Conservation (phyloP, 2,888 invertebrate species). For the Adelphocoris suturalis region DNA sequence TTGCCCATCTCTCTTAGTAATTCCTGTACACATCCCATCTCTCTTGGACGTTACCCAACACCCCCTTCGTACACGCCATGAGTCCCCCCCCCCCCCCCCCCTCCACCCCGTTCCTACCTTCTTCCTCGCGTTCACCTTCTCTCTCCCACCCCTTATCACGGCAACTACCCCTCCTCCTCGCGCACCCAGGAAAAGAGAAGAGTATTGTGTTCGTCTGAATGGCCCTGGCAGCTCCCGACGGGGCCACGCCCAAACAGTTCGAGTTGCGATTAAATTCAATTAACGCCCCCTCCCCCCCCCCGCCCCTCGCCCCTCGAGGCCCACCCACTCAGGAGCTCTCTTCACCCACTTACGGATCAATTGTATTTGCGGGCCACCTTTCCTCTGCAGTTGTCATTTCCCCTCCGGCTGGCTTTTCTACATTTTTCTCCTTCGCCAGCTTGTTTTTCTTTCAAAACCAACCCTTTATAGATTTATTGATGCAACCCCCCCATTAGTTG, state of each 20-base stretch:
- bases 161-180: background rate
- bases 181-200: slow-evolving; percentile 52
- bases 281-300: background rate
- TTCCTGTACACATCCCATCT: too few relatives aligned
- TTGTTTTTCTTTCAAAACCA: background rate
- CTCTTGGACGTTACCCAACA: too few relatives aligned
- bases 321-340: slow-evolving; percentile 17
- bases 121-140: background rate
- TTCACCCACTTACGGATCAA: slow-evolving; percentile 39
- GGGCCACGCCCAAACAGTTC: slow-evolving; percentile 61
- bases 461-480: background rate
- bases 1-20: too few relatives aligned
- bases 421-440: background rate
- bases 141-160: background rate
- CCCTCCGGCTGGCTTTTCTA: background rate
- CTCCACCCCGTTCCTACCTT: background rate
- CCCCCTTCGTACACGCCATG: background rate
- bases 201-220: slow-evolving; percentile 59
- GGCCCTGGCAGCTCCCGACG: slow-evolving; percentile 50
- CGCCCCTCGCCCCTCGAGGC: background rate
- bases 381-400: slow-evolving; percentile 16
- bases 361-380: slow-evolving; percentile 12
- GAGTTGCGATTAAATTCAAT: slow-evolving; percentile 63
- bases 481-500: background rate
- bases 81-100: background rate